Percentiles rank a stretch among this genome's conserved stretches.
phyloP scores from a whole-genome alignment of 2,113 vertebrate genomes.

The Scopus umbretta region DNA sequence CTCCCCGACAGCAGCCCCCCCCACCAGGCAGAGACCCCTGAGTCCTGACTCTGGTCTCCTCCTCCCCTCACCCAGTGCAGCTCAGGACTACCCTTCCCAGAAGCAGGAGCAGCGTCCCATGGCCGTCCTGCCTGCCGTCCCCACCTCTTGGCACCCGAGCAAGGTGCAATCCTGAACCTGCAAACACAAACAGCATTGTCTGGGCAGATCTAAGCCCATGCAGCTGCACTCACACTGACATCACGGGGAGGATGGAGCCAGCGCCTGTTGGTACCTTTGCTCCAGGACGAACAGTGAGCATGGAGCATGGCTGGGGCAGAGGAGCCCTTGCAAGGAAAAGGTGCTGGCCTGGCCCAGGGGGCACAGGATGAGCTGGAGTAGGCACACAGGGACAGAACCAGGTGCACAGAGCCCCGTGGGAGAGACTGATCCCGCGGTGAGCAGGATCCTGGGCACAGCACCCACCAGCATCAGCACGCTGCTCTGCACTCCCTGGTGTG shows the following conservation, averaged over 20 bases:
- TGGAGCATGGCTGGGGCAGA: not conserved
- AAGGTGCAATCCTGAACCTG: not conserved
- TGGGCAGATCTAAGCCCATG: not conserved
- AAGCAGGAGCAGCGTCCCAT: not conserved
- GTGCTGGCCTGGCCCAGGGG: not conserved
- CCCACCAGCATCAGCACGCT: fast-evolving
- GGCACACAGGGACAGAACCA: fast-evolving
- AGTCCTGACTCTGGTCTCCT: not conserved
- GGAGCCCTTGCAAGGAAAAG: not conserved
- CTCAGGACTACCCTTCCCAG: not conserved
- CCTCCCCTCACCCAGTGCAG: not conserved
- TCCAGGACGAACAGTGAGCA: not conserved
- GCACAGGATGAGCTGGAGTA: fast-evolving
- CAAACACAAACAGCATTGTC: not conserved
- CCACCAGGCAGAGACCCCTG: not conserved
- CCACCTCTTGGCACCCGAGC: not conserved
- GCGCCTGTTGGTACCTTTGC: not conserved
- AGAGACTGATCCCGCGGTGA: fast-evolving
- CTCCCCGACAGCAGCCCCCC: not conserved
- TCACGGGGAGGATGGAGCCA: not conserved
- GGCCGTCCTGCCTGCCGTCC: not conserved
- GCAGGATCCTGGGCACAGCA: not conserved
- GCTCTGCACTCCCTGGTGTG: not conserved
- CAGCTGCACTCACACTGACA: not conserved
- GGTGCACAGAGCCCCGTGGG: fast-evolving